Conservation (phyloP, 2,888 invertebrate genomes). For the Pterobdella sp. region DNA sequence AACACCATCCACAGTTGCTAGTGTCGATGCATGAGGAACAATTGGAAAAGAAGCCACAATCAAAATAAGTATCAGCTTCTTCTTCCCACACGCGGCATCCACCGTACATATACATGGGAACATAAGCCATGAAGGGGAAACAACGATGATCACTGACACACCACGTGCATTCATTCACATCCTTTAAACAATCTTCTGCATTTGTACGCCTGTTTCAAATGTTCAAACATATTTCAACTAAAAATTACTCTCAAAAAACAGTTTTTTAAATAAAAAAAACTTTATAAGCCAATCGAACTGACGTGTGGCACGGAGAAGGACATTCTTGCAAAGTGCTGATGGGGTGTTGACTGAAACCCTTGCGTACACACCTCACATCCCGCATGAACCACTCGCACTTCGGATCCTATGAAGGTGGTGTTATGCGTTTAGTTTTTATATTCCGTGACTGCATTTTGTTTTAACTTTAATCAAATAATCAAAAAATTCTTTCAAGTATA, state of each 20-base stretch:
- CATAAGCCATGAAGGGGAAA: conserved; percentile 64
- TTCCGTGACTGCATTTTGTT: not conserved
- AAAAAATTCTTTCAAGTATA: no score
- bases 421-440: not conserved
- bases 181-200: conserved; percentile 63
- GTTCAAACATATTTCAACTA: no score
- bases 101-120: conserved; percentile 69
- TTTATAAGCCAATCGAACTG: conserved; percentile 52
- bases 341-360: conserved; percentile 59
- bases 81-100: conserved; percentile 87
- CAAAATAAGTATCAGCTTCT: conserved; percentile 45
- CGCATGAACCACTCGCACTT: conserved; percentile 85
- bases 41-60: conserved; percentile 44
- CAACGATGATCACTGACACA: conserved; percentile 83
- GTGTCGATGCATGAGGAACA: conserved; percentile 63
- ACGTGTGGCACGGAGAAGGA: conserved; percentile 71
- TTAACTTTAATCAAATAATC: no score
- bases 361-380: conserved; percentile 73
- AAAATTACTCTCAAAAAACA: not conserved
- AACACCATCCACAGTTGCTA: conserved; percentile 89
- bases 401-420: conserved; percentile 41
- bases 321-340: conserved; percentile 62
- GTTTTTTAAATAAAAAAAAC: not conserved
- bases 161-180: conserved; percentile 84
- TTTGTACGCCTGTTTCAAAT: conserved; percentile 36